Evolutionary conservation across 2,888 invertebrate genomes (phyloP).

Genomic region (Rambutsinella grinnellia): DNA sequence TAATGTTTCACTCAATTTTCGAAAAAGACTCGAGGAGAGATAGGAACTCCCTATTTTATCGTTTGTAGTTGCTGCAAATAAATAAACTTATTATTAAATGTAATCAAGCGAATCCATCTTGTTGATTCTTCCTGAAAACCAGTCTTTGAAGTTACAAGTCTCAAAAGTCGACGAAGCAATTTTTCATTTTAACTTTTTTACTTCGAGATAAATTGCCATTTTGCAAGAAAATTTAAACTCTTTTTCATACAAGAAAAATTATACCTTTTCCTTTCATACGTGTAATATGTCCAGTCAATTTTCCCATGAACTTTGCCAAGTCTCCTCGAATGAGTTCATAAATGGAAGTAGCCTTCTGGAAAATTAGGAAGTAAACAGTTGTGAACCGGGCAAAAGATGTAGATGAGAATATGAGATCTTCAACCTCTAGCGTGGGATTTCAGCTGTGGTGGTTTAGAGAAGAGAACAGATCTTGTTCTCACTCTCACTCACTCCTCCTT

Average conservation of each 20-base stretch:
- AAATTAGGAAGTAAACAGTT: not conserved
- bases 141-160: not conserved
- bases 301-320: conserved; percentile 23
- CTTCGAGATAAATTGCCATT: not conserved
- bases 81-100: not conserved
- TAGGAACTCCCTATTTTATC: not conserved
- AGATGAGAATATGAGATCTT: too few relatives aligned
- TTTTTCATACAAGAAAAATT: too few relatives aligned
- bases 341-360: too few relatives aligned
- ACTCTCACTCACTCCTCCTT: too few relatives aligned
- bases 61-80: not conserved
- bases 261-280: too few relatives aligned
- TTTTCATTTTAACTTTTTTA: not conserved
- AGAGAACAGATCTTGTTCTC: too few relatives aligned
- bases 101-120: not conserved
- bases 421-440: too few relatives aligned
- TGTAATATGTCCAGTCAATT: conserved; percentile 1
- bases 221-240: not conserved
- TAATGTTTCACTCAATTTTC: not conserved
- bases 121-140: not conserved
- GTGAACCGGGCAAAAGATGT: not conserved
- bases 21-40: not conserved
- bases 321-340: too few relatives aligned
- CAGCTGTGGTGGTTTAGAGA: too few relatives aligned
- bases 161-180: not conserved